Evolutionary conservation across 2,113 vertebrate genomes (phyloP).

Genomic region (human): DNA sequence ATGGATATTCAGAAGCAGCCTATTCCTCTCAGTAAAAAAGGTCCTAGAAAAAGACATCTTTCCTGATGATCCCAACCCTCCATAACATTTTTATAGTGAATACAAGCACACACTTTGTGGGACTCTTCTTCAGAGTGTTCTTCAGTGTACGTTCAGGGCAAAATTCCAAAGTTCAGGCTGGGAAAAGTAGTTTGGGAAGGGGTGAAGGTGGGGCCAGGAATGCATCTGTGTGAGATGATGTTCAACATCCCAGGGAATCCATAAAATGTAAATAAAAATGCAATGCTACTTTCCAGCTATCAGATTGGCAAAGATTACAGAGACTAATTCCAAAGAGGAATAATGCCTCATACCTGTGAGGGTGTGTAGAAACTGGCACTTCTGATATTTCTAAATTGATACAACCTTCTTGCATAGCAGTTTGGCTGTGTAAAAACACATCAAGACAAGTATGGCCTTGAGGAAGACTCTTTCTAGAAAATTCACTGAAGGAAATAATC

Average conservation of each 20-base stretch:
- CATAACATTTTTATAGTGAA: not conserved
- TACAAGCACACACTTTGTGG: not conserved
- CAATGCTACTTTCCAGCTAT: not conserved
- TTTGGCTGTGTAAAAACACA: not conserved
- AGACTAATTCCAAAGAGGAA: not conserved
- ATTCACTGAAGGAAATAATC: not conserved
- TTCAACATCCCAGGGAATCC: not conserved
- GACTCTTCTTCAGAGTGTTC: not conserved
- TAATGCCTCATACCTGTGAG: not conserved
- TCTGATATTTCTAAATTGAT: not conserved
- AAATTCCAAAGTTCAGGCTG: not conserved
- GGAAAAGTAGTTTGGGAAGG: not conserved
- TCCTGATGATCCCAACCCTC: not conserved
- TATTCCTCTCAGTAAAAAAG: not conserved
- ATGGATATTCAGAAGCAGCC: not conserved
- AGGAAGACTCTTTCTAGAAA: constrained; percentile 60
- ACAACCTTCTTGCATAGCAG: too few species aligned
- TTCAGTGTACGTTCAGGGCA: not conserved
- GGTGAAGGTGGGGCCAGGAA: not conserved
- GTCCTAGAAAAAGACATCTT: not conserved
- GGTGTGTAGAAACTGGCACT: not conserved
- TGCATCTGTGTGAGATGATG: not conserved
- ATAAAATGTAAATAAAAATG: not conserved
- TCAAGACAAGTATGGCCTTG: not conserved
- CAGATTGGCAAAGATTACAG: not conserved